Conservation (phyloP, 53 echinoderm and acorn worm species). For the Holothuria leucospilota region DNA sequence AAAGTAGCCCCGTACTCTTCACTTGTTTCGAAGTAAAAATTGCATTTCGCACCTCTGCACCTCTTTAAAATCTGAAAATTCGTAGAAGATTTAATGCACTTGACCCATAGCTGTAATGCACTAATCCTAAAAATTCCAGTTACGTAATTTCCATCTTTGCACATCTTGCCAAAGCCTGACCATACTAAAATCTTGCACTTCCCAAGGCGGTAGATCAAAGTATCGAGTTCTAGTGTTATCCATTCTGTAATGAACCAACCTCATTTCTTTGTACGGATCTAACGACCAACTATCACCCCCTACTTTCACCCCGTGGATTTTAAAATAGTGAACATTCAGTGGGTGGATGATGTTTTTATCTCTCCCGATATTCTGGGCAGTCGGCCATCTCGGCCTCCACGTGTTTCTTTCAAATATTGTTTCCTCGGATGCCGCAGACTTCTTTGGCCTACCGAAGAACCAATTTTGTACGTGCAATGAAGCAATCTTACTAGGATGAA, state of each 20-base stretch:
- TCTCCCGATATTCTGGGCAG: conserved; percentile 65
- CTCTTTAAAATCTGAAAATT: no score
- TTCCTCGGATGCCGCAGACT: conserved; percentile 3
- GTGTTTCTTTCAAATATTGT: conserved; percentile 71
- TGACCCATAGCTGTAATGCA: no score
- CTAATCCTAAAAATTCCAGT: conserved; percentile 7
- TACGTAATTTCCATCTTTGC: conserved; percentile 23
- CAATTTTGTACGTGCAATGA: conserved; percentile 77
- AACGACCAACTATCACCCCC: conserved; percentile 70
- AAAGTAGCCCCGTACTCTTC: no score
- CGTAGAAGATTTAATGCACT: no score
- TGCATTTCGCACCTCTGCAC: no score
- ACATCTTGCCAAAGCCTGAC: conserved; percentile 14
- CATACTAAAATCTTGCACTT: conserved; percentile 79
- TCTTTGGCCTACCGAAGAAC: conserved; percentile 86
- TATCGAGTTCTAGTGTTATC: conserved; percentile 73
- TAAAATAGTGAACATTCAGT: conserved; percentile 85
- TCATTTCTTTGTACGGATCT: conserved; percentile 71
- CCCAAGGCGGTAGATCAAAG: conserved; percentile 74
- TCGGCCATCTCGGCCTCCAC: conserved; percentile 72
- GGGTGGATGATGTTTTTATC: conserved; percentile 86
- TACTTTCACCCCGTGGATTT: conserved; percentile 82
- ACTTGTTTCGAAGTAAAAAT: no score
- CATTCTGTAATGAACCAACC: conserved; percentile 79
- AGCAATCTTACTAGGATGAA: conserved; percentile 51